These are phyloP conservation scores for Heliconius hermathena DNA, from an alignment of 1,140 invertebrate genomes.

Conservation along the genomic window DNA sequence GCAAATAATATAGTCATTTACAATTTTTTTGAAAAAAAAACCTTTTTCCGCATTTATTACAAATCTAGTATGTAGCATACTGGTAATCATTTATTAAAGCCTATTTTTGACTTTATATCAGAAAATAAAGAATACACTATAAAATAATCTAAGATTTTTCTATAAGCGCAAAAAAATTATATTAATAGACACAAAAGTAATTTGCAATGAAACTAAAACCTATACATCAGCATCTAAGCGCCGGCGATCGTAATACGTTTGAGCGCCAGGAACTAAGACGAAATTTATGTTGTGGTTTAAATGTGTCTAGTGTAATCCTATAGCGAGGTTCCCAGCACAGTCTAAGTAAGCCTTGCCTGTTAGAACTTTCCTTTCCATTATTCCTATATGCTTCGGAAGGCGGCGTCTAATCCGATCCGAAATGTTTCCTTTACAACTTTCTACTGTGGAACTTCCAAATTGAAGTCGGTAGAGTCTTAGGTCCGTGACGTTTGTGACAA, in stretches of 20 bases:
- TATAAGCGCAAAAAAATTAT: neutral
- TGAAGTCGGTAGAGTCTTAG: constrained; percentile 31
- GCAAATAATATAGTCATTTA: too few species aligned
- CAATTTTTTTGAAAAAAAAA: too few species aligned
- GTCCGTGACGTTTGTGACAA: constrained; percentile 32
- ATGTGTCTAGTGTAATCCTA: constrained; percentile 35
- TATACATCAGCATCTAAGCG: constrained; percentile 27
- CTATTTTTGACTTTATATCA: too few species aligned
- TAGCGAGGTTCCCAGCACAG: constrained; percentile 34
- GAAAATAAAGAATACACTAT: too few species aligned
- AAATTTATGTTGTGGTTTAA: constrained; percentile 39
- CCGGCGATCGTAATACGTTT: constrained; percentile 28
- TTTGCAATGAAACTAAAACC: constrained; percentile 11
- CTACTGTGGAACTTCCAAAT: constrained; percentile 32
- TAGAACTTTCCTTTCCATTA: constrained; percentile 36
- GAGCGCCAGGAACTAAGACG: constrained; percentile 29
- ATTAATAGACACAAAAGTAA: constrained; percentile 1
- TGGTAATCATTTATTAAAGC: too few species aligned
- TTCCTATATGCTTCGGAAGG: constrained; percentile 32
- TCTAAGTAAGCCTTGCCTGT: constrained; percentile 36
- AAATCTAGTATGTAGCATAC: too few species aligned
- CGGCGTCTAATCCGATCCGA: constrained; percentile 34
- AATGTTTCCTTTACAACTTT: constrained; percentile 34
- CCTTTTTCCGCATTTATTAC: too few species aligned
- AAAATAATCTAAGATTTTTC: too few species aligned